Evolutionary conservation across 2,888 invertebrate species (phyloP), one percentile per base, ranked within the genome.

Genomic region (Dasypolia templi): DNA sequence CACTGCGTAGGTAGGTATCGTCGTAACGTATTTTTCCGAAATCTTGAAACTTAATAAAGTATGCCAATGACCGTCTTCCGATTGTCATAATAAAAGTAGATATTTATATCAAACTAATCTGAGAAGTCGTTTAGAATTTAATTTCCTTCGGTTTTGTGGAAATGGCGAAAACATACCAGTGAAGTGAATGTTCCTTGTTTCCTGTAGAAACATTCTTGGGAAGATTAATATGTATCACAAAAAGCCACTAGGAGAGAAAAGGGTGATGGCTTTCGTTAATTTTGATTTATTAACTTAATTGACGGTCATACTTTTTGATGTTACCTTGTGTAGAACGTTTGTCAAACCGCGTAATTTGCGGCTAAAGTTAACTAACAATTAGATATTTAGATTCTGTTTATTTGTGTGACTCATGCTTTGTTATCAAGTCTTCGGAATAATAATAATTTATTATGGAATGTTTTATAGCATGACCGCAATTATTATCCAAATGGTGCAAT

Each of bases 401-500:
- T 26, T 29, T 6, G 46, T 6, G 46, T 72, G 72, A 76, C 26
- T 79, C 72, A 76, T 26, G 12, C 1, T 29, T 53, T 71, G 29
- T 44, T 79, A 35, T 22, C 46, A 26, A 32, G 14, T 53, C 53
- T 19, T 14, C 17, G 32, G 26, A 46, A 77, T 14, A 49, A 29
- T 17, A n/a, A 35, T 44, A 1, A 46, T 14, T 9, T n/a, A 35
- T 22, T 39, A 39, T 42, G 42, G 61, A 59, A 67, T 63, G 56
- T 63, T 76, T 53, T 65, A 42, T 29, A 46, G 49, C 14, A 32
- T 42, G n/a, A 44, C 39, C 63, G 77, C 67, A 82, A 81, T 66
- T 49, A 35, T 69, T 59, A 22, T 32, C 7, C 9, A 12, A 51
- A 81, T 84, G 64, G 70, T 81, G 82, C 82, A 82, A 82, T 76